A percentile compares a stretch with the other conserved stretches of the same genome.
Evolutionary conservation across 2,113 vertebrate genomes (phyloP).

Genomic region (Scomber scombrus): DNA sequence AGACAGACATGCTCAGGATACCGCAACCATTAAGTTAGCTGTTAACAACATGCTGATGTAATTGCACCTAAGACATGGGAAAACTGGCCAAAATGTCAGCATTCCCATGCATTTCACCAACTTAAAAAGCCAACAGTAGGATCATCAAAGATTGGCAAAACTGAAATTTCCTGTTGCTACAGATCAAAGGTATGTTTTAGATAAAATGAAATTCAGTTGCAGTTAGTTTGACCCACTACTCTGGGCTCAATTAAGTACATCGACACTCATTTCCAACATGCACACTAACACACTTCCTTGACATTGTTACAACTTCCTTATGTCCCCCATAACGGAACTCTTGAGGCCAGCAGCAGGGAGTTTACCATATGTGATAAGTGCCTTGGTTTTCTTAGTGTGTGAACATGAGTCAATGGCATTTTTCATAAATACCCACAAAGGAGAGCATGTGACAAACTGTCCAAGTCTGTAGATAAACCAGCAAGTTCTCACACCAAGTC

Average conservation of each 20-base stretch:
- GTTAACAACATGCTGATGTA: conserved; percentile 39
- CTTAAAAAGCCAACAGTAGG: conserved; percentile 18
- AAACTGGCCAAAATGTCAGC: conserved; percentile 17
- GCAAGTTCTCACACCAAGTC: conserved; percentile 69
- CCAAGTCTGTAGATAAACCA: conserved; percentile 70
- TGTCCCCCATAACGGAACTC: conserved; percentile 51
- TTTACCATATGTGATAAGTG: conserved; percentile 58
- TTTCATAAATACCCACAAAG: conserved; percentile 44
- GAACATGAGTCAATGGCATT: conserved; percentile 48
- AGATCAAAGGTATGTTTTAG: conserved; percentile 34
- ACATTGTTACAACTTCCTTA: conserved; percentile 80
- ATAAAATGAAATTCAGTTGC: conserved; percentile 23
- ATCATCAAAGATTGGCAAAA: conserved; percentile 21
- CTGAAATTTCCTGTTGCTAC: conserved; percentile 37
- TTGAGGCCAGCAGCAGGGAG: conserved; percentile 53
- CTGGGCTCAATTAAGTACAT: conserved; percentile 54
- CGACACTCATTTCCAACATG: conserved; percentile 62
- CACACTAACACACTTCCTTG: conserved; percentile 76
- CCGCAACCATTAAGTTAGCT: conserved; percentile 39
- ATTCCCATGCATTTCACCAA: conserved; percentile 34
- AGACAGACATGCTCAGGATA: conserved; percentile 49
- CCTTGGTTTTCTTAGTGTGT: conserved; percentile 51
- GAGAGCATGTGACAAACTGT: conserved; percentile 50
- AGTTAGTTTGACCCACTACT: conserved; percentile 31
- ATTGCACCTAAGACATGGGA: conserved; percentile 52